Conservation (phyloP, 2,113 vertebrate species). For the Sarotherodon lohbergeri region DNA sequence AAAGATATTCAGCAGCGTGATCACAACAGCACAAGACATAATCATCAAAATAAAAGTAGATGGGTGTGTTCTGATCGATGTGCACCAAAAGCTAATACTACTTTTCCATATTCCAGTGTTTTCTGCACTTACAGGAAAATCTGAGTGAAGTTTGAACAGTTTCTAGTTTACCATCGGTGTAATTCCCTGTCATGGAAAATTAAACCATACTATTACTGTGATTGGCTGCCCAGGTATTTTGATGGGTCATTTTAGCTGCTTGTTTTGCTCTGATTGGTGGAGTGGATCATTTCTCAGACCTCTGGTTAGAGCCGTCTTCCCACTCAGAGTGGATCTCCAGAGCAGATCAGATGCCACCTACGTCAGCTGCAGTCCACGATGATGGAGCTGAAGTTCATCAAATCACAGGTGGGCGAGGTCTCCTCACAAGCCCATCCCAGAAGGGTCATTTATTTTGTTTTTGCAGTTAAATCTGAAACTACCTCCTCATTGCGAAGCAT, state of each 20-base stretch:
- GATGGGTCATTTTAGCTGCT: fast-evolving
- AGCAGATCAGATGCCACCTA: background rate
- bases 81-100: background rate
- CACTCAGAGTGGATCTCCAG: background rate
- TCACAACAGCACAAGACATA: fast-evolving
- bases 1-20: background rate
- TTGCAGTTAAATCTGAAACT: background rate
- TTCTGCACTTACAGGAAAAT: background rate
- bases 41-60: background rate
- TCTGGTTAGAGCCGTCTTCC: background rate
- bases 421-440: background rate
- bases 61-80: background rate
- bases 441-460: background rate
- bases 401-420: background rate
- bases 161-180: background rate
- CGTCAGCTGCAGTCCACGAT: background rate
- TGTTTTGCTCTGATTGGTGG: background rate
- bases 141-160: background rate
- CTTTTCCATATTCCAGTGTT: background rate
- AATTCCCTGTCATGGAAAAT: fast-evolving
- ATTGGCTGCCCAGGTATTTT: background rate
- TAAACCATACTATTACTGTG: background rate
- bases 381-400: fast-evolving
- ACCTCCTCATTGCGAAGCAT: background rate
- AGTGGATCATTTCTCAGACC: background rate